Percentiles rank a stretch among this genome's conserved stretches.
phyloP scores from a whole-genome alignment of 2,797 vertebrate species.

The Schizothorax lantsangensis region DNA sequence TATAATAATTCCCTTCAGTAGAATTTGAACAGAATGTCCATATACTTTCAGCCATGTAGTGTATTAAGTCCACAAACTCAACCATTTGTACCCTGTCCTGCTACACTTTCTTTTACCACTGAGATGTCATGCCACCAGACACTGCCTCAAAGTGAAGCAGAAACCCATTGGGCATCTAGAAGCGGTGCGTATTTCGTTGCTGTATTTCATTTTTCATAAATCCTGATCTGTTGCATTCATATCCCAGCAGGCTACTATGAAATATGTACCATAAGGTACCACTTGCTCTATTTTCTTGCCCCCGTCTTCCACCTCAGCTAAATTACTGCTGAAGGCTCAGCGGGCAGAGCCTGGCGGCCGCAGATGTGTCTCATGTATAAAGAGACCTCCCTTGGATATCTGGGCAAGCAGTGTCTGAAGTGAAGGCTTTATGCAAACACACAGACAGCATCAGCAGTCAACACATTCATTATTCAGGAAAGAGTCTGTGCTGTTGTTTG shows the following conservation, averaged over 20 bases:
- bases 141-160: constrained; percentile 7
- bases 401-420: constrained; percentile 52
- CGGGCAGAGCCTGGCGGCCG: constrained; percentile 29
- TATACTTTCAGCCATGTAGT: neutral
- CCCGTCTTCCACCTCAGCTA: constrained; percentile 47
- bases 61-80: neutral
- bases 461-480: constrained; percentile 63
- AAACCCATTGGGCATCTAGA: neutral
- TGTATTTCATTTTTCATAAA: constrained; percentile 45
- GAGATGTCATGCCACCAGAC: neutral
- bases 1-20: neutral
- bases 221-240: constrained; percentile 44
- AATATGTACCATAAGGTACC: constrained; percentile 45
- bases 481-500: constrained; percentile 47
- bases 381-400: constrained; percentile 53
- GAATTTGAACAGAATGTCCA: neutral
- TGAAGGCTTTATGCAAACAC: constrained; percentile 59
- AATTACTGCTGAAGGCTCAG: constrained; percentile 41
- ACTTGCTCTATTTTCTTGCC: constrained; percentile 52
- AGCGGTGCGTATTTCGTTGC: constrained; percentile 3
- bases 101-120: neutral
- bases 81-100: neutral
- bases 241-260: constrained; percentile 40
- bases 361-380: constrained; percentile 53
- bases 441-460: constrained; percentile 54